Percentiles rank a stretch among this genome's conserved stretches.
Evolutionary conservation across 2,888 invertebrate species (phyloP).

Genomic region (Rhagium mordax): DNA sequence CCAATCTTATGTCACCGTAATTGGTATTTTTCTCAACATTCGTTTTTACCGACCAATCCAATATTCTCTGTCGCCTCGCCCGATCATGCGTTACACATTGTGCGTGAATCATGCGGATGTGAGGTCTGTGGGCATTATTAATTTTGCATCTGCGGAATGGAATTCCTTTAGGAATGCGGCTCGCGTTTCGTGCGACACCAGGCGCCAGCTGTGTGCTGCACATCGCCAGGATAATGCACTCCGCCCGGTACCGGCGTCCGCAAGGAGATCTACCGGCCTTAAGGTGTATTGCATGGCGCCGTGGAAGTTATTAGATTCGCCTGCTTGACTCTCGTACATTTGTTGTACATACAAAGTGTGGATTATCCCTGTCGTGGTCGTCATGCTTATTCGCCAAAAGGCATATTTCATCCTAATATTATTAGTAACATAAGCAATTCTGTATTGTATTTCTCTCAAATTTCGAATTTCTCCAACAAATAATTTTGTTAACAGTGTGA

Average conservation of each 20-base stretch:
- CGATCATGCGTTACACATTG: too few species aligned
- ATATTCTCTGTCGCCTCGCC: too few species aligned
- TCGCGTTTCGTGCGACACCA: neutral
- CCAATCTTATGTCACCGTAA: too few species aligned
- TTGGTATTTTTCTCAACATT: too few species aligned
- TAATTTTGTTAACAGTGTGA: too few species aligned
- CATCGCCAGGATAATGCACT: constrained; percentile 26
- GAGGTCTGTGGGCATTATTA: constrained; percentile 18
- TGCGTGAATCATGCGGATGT: constrained; percentile 27
- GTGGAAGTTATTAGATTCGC: neutral
- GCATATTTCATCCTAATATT: neutral
- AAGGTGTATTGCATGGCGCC: neutral
- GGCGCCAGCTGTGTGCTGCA: constrained; percentile 30
- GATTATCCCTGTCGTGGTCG: neutral
- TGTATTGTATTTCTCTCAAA: too few species aligned
- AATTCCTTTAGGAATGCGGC: constrained; percentile 10
- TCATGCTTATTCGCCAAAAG: neutral
- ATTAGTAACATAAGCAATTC: too few species aligned
- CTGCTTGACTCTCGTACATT: neutral
- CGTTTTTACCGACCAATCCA: too few species aligned
- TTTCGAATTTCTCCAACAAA: too few species aligned
- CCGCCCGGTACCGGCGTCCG: constrained; percentile 5
- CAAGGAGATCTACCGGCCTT: constrained; percentile 9
- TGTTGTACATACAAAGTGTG: neutral
- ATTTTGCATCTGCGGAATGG: constrained; percentile 18